phyloP scores from a whole-genome alignment of 2,888 invertebrate species.

The Eupithecia dodoneata region DNA sequence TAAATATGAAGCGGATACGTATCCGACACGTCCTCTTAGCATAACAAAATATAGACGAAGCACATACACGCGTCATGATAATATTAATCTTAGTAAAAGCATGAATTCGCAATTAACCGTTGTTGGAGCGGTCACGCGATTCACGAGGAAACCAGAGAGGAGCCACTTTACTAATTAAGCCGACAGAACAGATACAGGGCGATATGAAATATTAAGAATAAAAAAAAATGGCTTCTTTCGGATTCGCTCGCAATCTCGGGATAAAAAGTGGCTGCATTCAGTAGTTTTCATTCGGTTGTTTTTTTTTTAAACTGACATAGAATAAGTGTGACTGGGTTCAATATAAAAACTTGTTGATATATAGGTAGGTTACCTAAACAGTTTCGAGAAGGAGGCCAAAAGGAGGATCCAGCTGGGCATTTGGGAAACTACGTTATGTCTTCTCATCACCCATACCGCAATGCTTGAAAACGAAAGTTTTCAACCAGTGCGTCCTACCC shows the following conservation, averaged over 20 bases:
- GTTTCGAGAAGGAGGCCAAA: no score
- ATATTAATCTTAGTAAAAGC: constrained; percentile 52
- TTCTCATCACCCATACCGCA: no score
- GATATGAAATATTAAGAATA: constrained; percentile 48
- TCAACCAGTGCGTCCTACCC: no score
- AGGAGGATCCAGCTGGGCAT: no score
- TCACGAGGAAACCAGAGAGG: constrained; percentile 58
- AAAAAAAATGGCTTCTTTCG: background rate
- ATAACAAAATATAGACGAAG: background rate
- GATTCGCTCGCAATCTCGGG: background rate
- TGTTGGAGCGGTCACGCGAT: constrained; percentile 60
- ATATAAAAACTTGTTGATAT: background rate
- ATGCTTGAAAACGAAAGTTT: no score
- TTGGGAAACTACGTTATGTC: no score
- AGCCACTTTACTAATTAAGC: constrained; percentile 75
- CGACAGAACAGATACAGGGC: constrained; percentile 47
- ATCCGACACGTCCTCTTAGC: background rate
- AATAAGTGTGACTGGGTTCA: background rate
- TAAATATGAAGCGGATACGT: background rate
- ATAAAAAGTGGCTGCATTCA: background rate
- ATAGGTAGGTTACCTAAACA: no score
- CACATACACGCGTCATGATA: constrained; percentile 48
- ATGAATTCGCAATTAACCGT: constrained; percentile 58
- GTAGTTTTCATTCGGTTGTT: background rate
- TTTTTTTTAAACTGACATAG: no score